These are phyloP conservation scores for Hetaerina americana DNA, from an alignment of 1,140 invertebrate genomes.

Conservation along the genomic window DNA sequence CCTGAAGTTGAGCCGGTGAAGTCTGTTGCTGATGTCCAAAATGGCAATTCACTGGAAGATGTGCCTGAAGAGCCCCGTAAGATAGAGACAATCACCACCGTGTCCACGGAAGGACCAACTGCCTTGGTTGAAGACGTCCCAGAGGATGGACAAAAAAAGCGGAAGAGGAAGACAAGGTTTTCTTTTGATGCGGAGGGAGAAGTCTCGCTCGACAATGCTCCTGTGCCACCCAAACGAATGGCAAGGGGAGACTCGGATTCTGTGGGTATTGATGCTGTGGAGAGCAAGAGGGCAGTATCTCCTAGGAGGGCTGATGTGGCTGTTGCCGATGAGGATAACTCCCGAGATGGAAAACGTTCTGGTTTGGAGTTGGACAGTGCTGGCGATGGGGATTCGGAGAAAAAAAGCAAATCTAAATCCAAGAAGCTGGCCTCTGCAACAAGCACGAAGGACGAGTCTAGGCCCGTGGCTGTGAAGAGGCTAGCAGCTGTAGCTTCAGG, in stretches of 20 bases:
- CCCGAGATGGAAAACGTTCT: not conserved
- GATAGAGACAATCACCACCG: not conserved
- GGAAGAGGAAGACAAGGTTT: not conserved
- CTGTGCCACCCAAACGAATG: not conserved
- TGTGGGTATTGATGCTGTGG: not conserved
- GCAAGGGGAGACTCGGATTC: not conserved
- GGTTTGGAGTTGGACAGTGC: not conserved
- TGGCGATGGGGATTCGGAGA: not conserved
- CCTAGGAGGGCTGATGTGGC: not conserved
- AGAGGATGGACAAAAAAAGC: not conserved
- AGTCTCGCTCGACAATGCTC: not conserved
- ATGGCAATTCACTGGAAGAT: not conserved
- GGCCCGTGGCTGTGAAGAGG: not conserved
- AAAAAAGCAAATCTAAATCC: not conserved
- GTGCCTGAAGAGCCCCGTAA: not conserved
- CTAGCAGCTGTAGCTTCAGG: not conserved
- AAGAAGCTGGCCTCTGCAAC: not conserved
- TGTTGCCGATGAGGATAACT: not conserved
- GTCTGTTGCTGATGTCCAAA: not conserved
- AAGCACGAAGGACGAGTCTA: not conserved
- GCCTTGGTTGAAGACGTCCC: not conserved
- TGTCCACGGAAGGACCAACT: not conserved
- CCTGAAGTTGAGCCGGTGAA: not conserved
- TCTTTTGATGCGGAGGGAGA: not conserved
- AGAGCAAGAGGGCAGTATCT: not conserved